A percentile compares a stretch with the other conserved stretches of the same genome.
Evolutionary conservation across 1,140 invertebrate genomes (phyloP).

Genomic region (Brachystomella parvula): DNA sequence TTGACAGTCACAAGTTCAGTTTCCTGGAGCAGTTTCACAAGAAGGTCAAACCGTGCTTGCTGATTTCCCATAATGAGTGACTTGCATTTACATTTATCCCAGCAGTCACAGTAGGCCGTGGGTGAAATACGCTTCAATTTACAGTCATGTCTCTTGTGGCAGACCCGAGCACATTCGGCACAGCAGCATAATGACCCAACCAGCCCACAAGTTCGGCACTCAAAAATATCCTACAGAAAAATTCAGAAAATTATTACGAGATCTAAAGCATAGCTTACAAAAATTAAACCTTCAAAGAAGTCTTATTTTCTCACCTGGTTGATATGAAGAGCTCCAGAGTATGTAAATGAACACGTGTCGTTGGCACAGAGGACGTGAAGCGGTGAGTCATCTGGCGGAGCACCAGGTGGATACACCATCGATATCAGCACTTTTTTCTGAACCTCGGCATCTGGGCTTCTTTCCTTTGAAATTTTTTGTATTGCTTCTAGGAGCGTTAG

Average conservation of each 20-base stretch:
- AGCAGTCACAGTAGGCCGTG: slow-evolving; percentile 99
- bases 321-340: slow-evolving; percentile 97
- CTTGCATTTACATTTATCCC: slow-evolving; percentile 97
- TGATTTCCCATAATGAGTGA: slow-evolving; percentile 90
- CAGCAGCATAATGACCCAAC: slow-evolving; percentile 96
- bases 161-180: slow-evolving; percentile 90
- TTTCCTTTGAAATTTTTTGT: slow-evolving; percentile 56
- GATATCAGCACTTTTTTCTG: slow-evolving; percentile 49
- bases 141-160: slow-evolving; percentile 90
- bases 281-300: no score
- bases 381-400: slow-evolving; percentile 86
- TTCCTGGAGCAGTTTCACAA: slow-evolving; percentile 75
- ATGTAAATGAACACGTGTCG: slow-evolving; percentile 98
- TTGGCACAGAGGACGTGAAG: slow-evolving; percentile 95
- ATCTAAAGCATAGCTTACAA: no score
- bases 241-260: no score
- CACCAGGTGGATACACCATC: slow-evolving; percentile 84
- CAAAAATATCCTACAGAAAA: slow-evolving; percentile 86
- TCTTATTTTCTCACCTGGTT: no score
- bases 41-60: slow-evolving; percentile 71
- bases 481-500: slow-evolving; percentile 78
- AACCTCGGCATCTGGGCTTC: slow-evolving; percentile 33
- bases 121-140: slow-evolving; percentile 94
- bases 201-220: slow-evolving; percentile 95
- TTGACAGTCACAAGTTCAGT: slow-evolving; percentile 84